A percentile compares a stretch with the other conserved stretches of the same genome.
phyloP scores from a whole-genome alignment of 2,797 vertebrate species.

The Tamandua tetradactyla region DNA sequence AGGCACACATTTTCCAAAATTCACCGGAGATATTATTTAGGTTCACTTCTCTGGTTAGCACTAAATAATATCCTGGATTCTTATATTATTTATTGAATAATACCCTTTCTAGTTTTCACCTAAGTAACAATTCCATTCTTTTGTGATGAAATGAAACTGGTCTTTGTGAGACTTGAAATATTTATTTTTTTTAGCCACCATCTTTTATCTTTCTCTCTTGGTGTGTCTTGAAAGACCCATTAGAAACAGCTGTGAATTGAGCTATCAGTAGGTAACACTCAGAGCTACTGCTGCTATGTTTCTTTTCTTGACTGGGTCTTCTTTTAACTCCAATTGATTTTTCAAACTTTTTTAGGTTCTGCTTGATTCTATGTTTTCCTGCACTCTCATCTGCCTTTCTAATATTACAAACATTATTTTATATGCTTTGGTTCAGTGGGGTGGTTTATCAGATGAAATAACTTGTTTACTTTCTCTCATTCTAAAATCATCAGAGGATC shows the following conservation, averaged over 20 bases:
- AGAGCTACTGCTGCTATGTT: neutral
- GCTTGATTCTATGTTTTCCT: constrained; percentile 55
- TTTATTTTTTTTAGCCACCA: neutral
- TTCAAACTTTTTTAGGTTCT: constrained; percentile 58
- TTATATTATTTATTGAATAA: neutral
- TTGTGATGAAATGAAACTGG: constrained; percentile 1
- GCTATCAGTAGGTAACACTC: neutral
- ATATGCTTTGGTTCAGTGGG: constrained; percentile 56
- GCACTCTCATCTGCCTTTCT: constrained; percentile 40
- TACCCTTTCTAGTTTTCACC: neutral
- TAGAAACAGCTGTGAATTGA: neutral
- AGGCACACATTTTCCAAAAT: neutral
- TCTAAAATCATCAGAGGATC: constrained; percentile 62
- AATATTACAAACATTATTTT: constrained; percentile 64
- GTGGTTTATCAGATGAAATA: constrained; percentile 67
- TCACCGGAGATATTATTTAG: neutral
- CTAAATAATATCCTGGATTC: neutral
- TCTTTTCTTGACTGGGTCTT: constrained; percentile 57
- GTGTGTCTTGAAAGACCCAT: neutral
- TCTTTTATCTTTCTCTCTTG: neutral
- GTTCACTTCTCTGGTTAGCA: neutral
- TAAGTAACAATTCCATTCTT: constrained; percentile 8
- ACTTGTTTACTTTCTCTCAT: constrained; percentile 61
- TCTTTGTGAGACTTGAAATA: neutral
- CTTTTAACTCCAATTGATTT: constrained; percentile 69